Evolutionary conservation across 2,888 invertebrate species (phyloP).

Genomic region (Drosophila siamana): DNA sequence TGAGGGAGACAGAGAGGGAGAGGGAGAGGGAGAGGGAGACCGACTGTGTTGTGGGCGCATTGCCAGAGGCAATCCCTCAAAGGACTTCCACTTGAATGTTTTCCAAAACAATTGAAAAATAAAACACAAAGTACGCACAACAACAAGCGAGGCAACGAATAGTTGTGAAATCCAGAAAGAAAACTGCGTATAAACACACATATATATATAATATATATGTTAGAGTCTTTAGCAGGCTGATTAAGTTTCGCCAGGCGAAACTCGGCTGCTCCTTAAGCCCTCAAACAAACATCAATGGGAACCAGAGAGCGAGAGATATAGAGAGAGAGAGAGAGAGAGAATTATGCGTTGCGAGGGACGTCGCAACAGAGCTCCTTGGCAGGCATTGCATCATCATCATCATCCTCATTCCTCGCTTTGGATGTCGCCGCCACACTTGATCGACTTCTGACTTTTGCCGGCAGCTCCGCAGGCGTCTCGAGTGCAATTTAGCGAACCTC

Average conservation of each 20-base stretch:
- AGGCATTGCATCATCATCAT: no score
- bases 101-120: constrained; percentile 51
- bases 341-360: no score
- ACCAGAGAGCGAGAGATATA: no score
- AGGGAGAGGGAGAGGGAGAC: constrained; percentile 5
- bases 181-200: constrained; percentile 10
- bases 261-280: constrained; percentile 36
- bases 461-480: constrained; percentile 37
- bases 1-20: constrained; percentile 7
- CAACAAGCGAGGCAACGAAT: background rate
- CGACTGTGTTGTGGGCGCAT: constrained; percentile 11
- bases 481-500: constrained; percentile 68
- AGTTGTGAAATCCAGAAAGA: background rate
- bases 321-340: no score
- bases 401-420: background rate
- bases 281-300: constrained; percentile 44
- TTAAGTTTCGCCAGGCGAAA: constrained; percentile 9
- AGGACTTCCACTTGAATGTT: constrained; percentile 78
- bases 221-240: constrained; percentile 12
- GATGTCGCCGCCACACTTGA: constrained; percentile 50
- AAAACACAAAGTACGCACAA: constrained; percentile 20
- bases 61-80: constrained; percentile 48
- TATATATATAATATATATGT: no score
- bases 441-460: constrained; percentile 73
- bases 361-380: no score